Percentiles rank a stretch among this genome's conserved stretches.
Conservation (phyloP, 2,113 vertebrate species). For the Odontophorus gujanensis region DNA sequence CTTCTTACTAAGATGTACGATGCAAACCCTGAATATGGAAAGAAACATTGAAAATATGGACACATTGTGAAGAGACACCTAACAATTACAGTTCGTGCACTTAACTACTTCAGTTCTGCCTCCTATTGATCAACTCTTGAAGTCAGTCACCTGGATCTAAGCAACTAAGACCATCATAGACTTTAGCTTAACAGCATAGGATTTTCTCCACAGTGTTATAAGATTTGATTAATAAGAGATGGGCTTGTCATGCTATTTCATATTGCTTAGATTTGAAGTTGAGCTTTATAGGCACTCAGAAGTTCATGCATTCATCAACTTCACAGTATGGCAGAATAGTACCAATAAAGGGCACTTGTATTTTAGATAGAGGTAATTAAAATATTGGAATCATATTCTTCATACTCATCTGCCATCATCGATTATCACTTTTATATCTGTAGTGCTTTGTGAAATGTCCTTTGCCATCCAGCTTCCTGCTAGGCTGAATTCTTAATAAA, state of each 20-base stretch:
- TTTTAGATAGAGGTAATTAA: neutral
- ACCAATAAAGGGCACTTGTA: neutral
- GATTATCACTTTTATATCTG: neutral
- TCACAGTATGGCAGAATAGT: neutral
- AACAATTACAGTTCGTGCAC: neutral
- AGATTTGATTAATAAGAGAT: neutral
- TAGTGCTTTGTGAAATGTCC: neutral
- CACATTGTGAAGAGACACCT: neutral
- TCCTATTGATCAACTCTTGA: neutral
- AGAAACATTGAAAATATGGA: neutral
- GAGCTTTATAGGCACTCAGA: neutral
- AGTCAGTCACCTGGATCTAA: neutral
- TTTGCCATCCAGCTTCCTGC: neutral
- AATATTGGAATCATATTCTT: neutral
- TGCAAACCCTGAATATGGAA: neutral
- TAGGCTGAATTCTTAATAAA: neutral
- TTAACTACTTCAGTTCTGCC: neutral
- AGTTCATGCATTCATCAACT: neutral
- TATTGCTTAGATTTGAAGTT: neutral
- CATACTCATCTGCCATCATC: neutral
- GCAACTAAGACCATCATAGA: neutral
- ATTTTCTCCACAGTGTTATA: neutral
- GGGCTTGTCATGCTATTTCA: too few species aligned
- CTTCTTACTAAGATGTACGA: neutral
- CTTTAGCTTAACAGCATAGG: neutral